Base-by-base conservation (phyloP, 2,113 vertebrate species). In the Platycercus adscitus region DNA sequence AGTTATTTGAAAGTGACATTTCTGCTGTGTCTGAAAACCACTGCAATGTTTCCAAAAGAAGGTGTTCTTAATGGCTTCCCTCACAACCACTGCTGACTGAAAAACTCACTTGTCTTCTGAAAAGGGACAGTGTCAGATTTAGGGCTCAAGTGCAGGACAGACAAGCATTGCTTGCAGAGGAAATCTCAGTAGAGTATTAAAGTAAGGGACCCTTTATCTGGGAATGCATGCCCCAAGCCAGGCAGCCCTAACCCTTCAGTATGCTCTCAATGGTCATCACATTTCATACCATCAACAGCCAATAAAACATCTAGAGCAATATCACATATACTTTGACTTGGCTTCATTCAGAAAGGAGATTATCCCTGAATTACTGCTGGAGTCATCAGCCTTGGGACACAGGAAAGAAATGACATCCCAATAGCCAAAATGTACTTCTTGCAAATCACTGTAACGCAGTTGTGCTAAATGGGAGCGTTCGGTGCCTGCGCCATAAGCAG, bases 281-380 rank as follows among this genome's bases (percentile, higher is more conserved):
- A 21, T 53, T 81, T 93, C 69, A 46, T n/a, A 81, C 33, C 25
- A 58, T 53, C 85, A 84, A 52, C 86, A 81, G 69, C 69, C 91
- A 91, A 29, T 81, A 84, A 90, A 90, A 79, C 83, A 82, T 17
- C 64, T 5, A 82, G 8, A 91, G 69, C 65, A 86, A 52, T 37
- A 79, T 60, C 81, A 39, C 47, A 52, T 89, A 46, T 29, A 93
- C 63, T 82, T 80, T n/a, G 65, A 90, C 46, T 66, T 49, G 55
- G 86, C 70, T 86, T 82, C 72, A 96, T 89, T 90, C 91, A 77
- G 89, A 86, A 91, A 73, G 82, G 94, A 96, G 94, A 49, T 91
- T 88, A 83, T 64, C 55, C 43, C 71, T 86, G 94, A 91, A 78
- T 88, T 79, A 60, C 77, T 60, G 76, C 70, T 71, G 26, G 50